A percentile compares a stretch with the other conserved stretches of the same genome.
phyloP scores from a whole-genome alignment of 64 coral and sea anemone genomes.

The Exaiptasia diaphana region DNA sequence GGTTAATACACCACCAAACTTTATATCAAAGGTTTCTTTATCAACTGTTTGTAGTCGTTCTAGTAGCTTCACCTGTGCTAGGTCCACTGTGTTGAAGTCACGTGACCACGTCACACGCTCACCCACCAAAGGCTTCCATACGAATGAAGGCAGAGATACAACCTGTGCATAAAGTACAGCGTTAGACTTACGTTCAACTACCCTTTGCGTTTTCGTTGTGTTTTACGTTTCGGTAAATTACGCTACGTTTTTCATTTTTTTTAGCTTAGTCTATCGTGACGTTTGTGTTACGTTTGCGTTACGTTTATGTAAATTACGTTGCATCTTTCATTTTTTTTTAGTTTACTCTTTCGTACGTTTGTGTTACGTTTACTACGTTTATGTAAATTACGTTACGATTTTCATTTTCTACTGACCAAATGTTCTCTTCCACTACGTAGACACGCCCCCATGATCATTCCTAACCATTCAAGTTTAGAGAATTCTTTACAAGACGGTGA shows the following conservation, averaged over 20 bases:
- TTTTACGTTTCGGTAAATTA: neutral
- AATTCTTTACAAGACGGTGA: constrained; percentile 88
- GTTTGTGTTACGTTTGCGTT: too few relatives aligned
- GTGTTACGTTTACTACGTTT: too few relatives aligned
- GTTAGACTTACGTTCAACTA: neutral
- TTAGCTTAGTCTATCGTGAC: neutral
- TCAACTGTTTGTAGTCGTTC: constrained; percentile 71
- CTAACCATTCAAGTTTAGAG: constrained; percentile 89
- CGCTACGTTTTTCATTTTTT: neutral
- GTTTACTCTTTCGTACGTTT: too few relatives aligned
- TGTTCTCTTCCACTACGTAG: constrained; percentile 89
- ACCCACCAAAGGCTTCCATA: constrained; percentile 89
- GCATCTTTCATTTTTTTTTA: too few relatives aligned
- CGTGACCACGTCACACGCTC: constrained; percentile 90
- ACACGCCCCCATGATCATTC: constrained; percentile 93
- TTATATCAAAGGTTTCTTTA: constrained; percentile 73
- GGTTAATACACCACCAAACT: constrained; percentile 74
- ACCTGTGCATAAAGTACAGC: too few relatives aligned
- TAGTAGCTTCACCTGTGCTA: constrained; percentile 86
- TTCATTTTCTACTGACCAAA: constrained; percentile 66
- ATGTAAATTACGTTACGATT: too few relatives aligned
- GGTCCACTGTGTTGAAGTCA: constrained; percentile 86
- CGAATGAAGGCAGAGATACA: constrained; percentile 79
- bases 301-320: too few relatives aligned
- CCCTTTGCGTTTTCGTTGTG: neutral